Base-by-base conservation (phyloP, 2,888 invertebrate species). In the Uloborus plumipes region DNA sequence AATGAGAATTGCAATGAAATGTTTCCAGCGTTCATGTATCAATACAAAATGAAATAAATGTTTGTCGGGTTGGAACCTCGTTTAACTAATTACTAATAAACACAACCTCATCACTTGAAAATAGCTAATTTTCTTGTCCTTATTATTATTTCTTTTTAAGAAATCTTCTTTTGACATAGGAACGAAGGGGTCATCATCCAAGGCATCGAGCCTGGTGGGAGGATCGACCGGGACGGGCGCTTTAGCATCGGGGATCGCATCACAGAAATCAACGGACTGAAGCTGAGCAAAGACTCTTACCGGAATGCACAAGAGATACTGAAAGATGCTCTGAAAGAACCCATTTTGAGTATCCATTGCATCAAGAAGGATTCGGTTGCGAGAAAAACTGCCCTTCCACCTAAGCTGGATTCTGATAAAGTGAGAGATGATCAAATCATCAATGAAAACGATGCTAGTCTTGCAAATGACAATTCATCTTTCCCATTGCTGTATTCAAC, bases 161-260 rank as follows among this genome's bases (percentile, higher is more conserved):
- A 11, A 39, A 39, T 39, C 39, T 11, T 11, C 39, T 39, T 11
- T 11, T 11, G 39, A 39, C 3, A n/a, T 39, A 88, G 93, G 87
- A 94, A 94, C 86, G 92, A 92, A 86, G 95, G 95, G 0, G 90
- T 95, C n/a, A 89, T 94, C 84, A 94, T 96, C 26, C 94, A 95
- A 89, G 93, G 94, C 55, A 94, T 95, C 70, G 94, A 95, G 88
- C 92, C 93, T 0, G 94, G 93, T 61, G 95, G 95, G 79, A 91
- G 95, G 82, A 93, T 95, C 61, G 93, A 93, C 87, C 91, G 93
- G 66, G 94, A 94, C 88, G 96, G 95, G 6, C 90, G 92, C 73
- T 91, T 94, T 11, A 91, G 91, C 72, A 91, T 93, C 47, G 92
- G 92, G 78, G 96, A 96, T 90, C 92, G 93, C 85, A 95, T 97